Conservation (phyloP, 2,797 vertebrate species). For the Neomorphus geoffroyi region DNA sequence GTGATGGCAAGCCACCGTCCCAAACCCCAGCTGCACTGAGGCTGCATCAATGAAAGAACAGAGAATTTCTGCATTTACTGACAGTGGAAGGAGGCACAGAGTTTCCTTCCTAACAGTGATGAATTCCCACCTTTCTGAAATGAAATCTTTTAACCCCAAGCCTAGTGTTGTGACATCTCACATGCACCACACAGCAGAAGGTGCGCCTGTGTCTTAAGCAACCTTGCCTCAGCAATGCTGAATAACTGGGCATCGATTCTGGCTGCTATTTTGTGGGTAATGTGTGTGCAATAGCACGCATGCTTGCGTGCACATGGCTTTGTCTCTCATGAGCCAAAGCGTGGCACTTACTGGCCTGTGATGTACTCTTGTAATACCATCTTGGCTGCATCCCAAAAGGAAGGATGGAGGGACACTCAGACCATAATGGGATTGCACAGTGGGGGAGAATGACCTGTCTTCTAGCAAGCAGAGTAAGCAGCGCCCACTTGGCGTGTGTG, state of each 20-base stretch:
- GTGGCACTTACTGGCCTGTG: not conserved
- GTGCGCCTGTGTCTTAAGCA: not conserved
- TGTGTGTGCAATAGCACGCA: accelerated
- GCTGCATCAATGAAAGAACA: not conserved
- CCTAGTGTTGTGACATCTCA: not conserved
- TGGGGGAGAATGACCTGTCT: conserved; percentile 65
- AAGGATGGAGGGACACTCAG: conserved; percentile 55
- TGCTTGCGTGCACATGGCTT: not conserved
- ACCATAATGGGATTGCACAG: conserved; percentile 71
- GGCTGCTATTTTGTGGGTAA: not conserved
- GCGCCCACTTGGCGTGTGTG: not conserved
- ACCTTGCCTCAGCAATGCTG: not conserved
- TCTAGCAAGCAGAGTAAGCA: conserved; percentile 24
- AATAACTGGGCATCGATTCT: not conserved
- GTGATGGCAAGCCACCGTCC: not conserved
- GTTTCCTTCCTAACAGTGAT: not conserved
- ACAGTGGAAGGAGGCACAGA: not conserved
- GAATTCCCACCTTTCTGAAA: not conserved
- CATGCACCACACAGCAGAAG: not conserved
- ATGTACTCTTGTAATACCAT: conserved; percentile 30
- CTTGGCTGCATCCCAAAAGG: conserved; percentile 59
- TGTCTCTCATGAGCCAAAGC: not conserved
- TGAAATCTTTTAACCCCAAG: not conserved
- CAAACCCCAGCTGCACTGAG: not conserved
- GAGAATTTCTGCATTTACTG: not conserved